Evolutionary conservation across 2,113 vertebrate species (phyloP).

Genomic region (Pantherophis guttatus): DNA sequence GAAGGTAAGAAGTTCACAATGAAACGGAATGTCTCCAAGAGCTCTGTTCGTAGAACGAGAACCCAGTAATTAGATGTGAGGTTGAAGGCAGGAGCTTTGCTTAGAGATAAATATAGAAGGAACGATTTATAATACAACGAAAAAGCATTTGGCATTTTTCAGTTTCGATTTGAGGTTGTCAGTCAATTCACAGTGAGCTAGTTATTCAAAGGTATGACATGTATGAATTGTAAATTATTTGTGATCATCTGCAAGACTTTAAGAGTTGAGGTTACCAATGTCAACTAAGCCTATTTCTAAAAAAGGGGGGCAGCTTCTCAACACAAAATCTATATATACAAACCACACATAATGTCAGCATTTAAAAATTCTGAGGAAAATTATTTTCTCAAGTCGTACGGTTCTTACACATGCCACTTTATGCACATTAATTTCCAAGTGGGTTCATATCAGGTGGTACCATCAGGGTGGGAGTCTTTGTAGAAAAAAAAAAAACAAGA

Average conservation of each 20-base stretch:
- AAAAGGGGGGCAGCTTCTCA: not conserved
- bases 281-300: not conserved
- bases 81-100: not conserved
- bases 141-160: not conserved
- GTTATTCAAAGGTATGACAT: not conserved
- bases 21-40: not conserved
- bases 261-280: not conserved
- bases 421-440: not conserved
- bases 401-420: not conserved
- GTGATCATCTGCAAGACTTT: not conserved
- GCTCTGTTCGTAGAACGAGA: not conserved
- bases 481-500: not conserved
- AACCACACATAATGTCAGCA: not conserved
- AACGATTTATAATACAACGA: not conserved
- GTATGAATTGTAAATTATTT: not conserved
- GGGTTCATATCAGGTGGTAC: not conserved
- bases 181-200: not conserved
- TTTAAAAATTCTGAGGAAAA: not conserved
- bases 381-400: not conserved
- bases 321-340: not conserved
- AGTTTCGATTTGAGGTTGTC: not conserved
- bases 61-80: not conserved
- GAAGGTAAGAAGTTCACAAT: not conserved
- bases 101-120: not conserved
- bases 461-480: not conserved